Evolutionary conservation across 2,888 invertebrate genomes (phyloP).

Genomic region (Metellina segmentata): DNA sequence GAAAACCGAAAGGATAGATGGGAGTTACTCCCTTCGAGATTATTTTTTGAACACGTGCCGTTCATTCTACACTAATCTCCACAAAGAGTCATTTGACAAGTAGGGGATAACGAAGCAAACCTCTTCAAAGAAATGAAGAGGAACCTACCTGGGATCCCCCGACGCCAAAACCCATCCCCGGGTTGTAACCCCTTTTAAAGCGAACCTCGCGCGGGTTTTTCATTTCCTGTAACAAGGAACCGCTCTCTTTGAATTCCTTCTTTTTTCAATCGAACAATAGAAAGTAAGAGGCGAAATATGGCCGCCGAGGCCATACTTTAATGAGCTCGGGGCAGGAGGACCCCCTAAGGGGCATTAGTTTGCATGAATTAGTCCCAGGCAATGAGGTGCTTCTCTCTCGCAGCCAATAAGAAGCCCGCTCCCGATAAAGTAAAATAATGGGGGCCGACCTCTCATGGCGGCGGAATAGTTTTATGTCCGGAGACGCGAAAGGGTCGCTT

Average conservation of each 20-base stretch:
- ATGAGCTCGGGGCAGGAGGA: slow-evolving; percentile 66
- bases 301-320: slow-evolving; percentile 66
- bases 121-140: too few relatives aligned
- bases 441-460: slow-evolving; percentile 23
- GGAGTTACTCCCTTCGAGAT: too few relatives aligned
- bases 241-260: neutral
- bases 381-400: slow-evolving; percentile 38
- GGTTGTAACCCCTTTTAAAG: too few relatives aligned
- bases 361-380: slow-evolving; percentile 75
- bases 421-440: slow-evolving; percentile 13
- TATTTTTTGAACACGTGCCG: too few relatives aligned
- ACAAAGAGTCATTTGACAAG: too few relatives aligned
- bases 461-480: neutral
- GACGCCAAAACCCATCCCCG: too few relatives aligned
- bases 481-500: too few relatives aligned
- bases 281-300: slow-evolving; percentile 73
- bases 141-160: too few relatives aligned
- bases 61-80: too few relatives aligned
- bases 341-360: slow-evolving; percentile 67
- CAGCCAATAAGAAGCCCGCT: slow-evolving; percentile 47
- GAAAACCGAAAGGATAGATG: too few relatives aligned
- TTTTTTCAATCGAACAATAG: slow-evolving; percentile 29
- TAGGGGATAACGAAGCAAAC: too few relatives aligned
- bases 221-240: slow-evolving; percentile 6
- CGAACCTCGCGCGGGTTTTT: slow-evolving; percentile 13